These are phyloP conservation scores for Enhydra lutris DNA, from an alignment of 2,113 vertebrate genomes.

Conservation along the genomic window DNA sequence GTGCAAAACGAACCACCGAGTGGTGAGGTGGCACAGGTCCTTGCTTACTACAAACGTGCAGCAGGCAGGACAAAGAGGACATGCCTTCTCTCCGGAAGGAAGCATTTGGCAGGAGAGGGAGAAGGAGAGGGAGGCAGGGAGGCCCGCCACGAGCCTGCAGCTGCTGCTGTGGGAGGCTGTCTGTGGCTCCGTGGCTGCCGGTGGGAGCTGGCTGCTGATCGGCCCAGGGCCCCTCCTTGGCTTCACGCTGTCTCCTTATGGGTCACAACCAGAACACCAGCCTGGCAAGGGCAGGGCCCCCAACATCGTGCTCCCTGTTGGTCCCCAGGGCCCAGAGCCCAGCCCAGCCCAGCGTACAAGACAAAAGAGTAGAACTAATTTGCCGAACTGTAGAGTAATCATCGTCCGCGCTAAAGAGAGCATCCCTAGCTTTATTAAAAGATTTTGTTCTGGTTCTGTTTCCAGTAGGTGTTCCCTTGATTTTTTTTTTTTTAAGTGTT, in stretches of 20 bases:
- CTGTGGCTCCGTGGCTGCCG: too few relatives aligned
- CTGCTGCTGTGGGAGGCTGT: accelerated
- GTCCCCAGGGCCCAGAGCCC: background rate
- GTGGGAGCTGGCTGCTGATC: background rate
- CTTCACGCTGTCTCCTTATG: background rate
- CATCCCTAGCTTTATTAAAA: background rate
- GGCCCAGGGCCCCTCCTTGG: background rate
- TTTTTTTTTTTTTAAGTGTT: background rate
- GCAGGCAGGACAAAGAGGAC: background rate
- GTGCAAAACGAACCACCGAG: background rate
- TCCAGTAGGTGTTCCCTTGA: background rate
- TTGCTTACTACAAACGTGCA: background rate
- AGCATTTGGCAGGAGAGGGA: too few relatives aligned
- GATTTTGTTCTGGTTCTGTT: background rate
- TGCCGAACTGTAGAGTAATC: too few relatives aligned
- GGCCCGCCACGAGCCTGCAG: accelerated
- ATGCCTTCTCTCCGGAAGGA: background rate
- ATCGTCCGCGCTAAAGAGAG: background rate
- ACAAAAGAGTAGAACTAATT: background rate
- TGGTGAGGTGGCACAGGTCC: accelerated
- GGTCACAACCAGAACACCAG: background rate
- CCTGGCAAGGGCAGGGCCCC: background rate
- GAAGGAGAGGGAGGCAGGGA: background rate
- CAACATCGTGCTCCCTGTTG: background rate
- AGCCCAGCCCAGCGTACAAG: background rate